Evolutionary conservation across 2,888 invertebrate species (phyloP), one percentile per base, ranked within the genome.

Genomic region (Euplagia quadripunctaria): DNA sequence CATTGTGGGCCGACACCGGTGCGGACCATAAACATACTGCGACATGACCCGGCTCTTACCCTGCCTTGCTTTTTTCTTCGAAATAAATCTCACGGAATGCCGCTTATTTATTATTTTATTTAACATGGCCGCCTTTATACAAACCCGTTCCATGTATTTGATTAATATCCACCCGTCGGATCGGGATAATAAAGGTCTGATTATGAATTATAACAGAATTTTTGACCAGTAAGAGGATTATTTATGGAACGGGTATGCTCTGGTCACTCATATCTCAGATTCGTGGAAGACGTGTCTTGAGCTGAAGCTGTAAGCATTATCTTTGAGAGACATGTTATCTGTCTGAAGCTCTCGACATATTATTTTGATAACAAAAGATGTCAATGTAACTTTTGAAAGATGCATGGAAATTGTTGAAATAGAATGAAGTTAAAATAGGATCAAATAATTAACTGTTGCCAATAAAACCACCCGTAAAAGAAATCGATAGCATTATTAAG

Each of bases 31-130:
- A 95, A 94, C 92, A 91, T 87, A 89, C 92, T 87, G 88, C 88
- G 93, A 95, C 94, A 94, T 89, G 93, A 89, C 92, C 92, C 88
- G 89, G 91, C 94, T 94, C 91, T 94, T 93, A 91, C 91, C 87
- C 88, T 88, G 89, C 89, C 89, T 90, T 88, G 87, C 88, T 91
- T 94, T 92, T 94, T 95, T 93, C 94, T 91, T 91, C 89, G 91
- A 94, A 94, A 96, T 95, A 96, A 95, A 95, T 96, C 96, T 95
- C 92, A 92, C 90, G 89, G 91, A 93, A 94, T 93, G 92, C 89
- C 89, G 88, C 91, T 94, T 95, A 94, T 96, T 95, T 94, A 95
- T 95, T 94, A 95, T 96, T 95, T 95, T 94, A 94, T 95, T 94
- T 93, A 90, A 91, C 90, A 91, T 88, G 90, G 91, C 91, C 90